phyloP scores from a whole-genome alignment of 2,888 invertebrate genomes.

The Mellilla xanthometata region DNA sequence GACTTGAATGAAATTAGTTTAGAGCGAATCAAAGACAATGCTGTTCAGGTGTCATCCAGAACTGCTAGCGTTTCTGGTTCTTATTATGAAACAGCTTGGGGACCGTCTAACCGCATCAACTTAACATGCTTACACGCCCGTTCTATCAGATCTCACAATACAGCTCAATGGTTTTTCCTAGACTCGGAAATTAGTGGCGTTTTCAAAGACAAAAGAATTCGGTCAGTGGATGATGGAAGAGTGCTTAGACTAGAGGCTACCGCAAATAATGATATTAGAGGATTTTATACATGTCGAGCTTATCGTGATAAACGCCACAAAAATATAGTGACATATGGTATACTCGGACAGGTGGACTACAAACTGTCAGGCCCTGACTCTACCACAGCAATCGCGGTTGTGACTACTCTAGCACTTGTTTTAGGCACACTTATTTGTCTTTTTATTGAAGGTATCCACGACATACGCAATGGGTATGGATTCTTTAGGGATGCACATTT shows the following conservation, averaged over 20 bases:
- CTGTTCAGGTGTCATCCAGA: slow-evolving; percentile 62
- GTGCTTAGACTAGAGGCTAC: slow-evolving; percentile 57
- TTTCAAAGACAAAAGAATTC: slow-evolving; percentile 43
- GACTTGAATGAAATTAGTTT: slow-evolving; percentile 55
- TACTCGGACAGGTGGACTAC: slow-evolving; percentile 57
- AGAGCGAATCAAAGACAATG: slow-evolving; percentile 54
- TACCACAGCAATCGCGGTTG: slow-evolving; percentile 55
- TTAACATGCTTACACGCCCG: slow-evolving; percentile 66
- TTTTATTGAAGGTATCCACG: slow-evolving; percentile 61
- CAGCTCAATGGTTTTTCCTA: slow-evolving; percentile 62
- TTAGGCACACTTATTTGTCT: slow-evolving; percentile 61
- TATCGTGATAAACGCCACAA: slow-evolving; percentile 51
- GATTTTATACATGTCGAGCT: slow-evolving; percentile 70
- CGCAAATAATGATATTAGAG: slow-evolving; percentile 57
- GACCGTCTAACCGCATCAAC: slow-evolving; percentile 61
- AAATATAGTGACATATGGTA: slow-evolving; percentile 71
- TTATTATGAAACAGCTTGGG: slow-evolving; percentile 69
- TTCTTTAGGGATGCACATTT: slow-evolving; percentile 68
- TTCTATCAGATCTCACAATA: slow-evolving; percentile 40
- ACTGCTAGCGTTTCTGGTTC: slow-evolving; percentile 70
- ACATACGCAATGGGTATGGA: slow-evolving; percentile 64
- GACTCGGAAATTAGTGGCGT: slow-evolving; percentile 49
- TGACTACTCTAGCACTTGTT: slow-evolving; percentile 59
- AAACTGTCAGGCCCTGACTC: slow-evolving; percentile 54
- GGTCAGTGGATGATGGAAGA: slow-evolving; percentile 58